phyloP scores from a whole-genome alignment of 35 echinoderm and acorn worm genomes.

The Chiridota heheva region DNA sequence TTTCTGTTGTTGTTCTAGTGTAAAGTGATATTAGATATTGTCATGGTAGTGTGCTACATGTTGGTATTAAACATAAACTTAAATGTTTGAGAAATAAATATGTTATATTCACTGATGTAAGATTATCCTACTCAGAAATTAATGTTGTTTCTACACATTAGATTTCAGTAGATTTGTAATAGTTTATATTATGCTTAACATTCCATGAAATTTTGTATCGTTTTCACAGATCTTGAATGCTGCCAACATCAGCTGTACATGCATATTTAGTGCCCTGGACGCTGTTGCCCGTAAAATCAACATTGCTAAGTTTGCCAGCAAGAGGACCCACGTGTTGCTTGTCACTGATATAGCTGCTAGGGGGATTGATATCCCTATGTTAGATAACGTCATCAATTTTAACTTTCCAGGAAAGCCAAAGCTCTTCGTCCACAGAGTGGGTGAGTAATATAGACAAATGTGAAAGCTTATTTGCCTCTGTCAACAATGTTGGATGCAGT shows the following conservation, averaged over 20 bases:
- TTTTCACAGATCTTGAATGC: slow-evolving; percentile 59
- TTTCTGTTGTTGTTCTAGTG: too few relatives aligned
- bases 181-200: too few relatives aligned
- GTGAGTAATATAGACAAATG: slow-evolving; percentile 72
- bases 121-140: too few relatives aligned
- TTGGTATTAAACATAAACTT: too few relatives aligned
- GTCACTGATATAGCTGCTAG: slow-evolving; percentile 94
- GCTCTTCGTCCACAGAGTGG: slow-evolving; percentile 92
- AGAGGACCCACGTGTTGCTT: slow-evolving; percentile 84
- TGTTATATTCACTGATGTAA: too few relatives aligned
- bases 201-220: too few relatives aligned
- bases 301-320: slow-evolving; percentile 87
- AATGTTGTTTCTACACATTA: too few relatives aligned
- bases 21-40: too few relatives aligned
- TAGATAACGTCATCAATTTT: slow-evolving; percentile 95
- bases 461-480: not conserved
- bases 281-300: slow-evolving; percentile 92
- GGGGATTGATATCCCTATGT: slow-evolving; percentile 95
- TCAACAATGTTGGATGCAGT: not conserved
- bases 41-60: too few relatives aligned
- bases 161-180: too few relatives aligned
- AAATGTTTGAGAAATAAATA: too few relatives aligned
- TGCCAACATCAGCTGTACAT: slow-evolving; percentile 74
- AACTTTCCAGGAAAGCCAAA: slow-evolving; percentile 96
- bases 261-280: slow-evolving; percentile 89